phyloP scores from a whole-genome alignment of 2,797 vertebrate species.

The Florisuga fusca region DNA sequence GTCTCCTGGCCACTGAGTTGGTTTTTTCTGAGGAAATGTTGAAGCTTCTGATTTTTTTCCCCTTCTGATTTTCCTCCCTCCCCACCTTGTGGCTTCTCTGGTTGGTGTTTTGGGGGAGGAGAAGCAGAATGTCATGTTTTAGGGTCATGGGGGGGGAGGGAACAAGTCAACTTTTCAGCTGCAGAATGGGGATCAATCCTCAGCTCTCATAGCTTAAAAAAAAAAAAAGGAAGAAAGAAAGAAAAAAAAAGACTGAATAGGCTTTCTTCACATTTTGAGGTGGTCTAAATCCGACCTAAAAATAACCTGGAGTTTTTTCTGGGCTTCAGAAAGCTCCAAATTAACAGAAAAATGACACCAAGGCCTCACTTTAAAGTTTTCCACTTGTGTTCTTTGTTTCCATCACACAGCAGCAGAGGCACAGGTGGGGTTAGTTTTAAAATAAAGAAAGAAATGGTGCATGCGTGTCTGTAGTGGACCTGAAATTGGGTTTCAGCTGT shows the following conservation, averaged over 20 bases:
- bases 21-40: not conserved
- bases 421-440: not conserved
- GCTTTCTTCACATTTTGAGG: not conserved
- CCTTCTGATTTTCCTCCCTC: too few relatives aligned
- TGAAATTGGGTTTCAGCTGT: not conserved
- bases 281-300: not conserved
- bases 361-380: not conserved
- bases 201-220: not conserved
- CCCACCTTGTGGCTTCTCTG: not conserved
- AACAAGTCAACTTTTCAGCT: not conserved
- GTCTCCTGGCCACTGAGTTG: not conserved
- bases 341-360: not conserved
- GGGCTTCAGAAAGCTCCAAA: not conserved
- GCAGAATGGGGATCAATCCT: not conserved
- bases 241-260: not conserved
- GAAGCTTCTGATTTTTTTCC: not conserved
- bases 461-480: fast-evolving
- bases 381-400: not conserved
- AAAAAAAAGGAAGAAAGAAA: not conserved
- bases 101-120: not conserved
- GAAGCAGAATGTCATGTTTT: not conserved
- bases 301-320: not conserved
- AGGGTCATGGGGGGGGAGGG: fast-evolving
- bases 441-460: not conserved
- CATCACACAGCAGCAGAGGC: fast-evolving